Base-by-base conservation (phyloP, 2,797 vertebrate species). In the Anas bernieri region DNA sequence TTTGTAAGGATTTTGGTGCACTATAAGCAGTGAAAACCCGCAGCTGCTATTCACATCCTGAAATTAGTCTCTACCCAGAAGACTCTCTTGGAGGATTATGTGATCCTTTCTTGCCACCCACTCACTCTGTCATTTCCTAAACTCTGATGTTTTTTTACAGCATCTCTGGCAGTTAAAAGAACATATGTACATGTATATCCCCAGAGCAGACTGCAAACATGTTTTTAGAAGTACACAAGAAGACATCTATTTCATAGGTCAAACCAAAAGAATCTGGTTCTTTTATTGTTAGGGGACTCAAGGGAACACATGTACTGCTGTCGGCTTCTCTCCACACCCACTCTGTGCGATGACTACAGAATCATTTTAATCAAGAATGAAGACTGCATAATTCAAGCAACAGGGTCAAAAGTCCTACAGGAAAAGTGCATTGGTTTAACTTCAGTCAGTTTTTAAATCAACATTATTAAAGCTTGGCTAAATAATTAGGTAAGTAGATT, bases 401-500 rank as follows among this genome's bases (percentile, higher is more conserved):
- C 26, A 75, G 75, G 72, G 88, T 94, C 90, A 93, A 62, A 94
- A 93, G 33, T 18, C 72, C 37, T 58, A 30, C 61, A 93, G 75
- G 46, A 81, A 73, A 95, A 81, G 12, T 58, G 17, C 16, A 22
- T 22, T 70, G 56, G 7, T 94, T 92, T 83, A 52, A 83, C 50
- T 90, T 75, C 75, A 80, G 72, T 66, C 67, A 64, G 35, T 90
- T 93, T 94, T 92, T 1, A 84, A 90, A 92, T 54, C 28, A 72
- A 43, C 26, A 33, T 61, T 58, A 72, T 89, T 83, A 90, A 89
- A 85, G n/a, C 54, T 80, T 64, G 68, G 37, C 76, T 92, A 91
- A 93, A 92, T 85, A 91, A 93, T 79, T 88, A 77, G 77, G n/a
- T 67, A 91, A 92, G 73, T 68, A 95, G 91, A 92, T 83, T 91